phyloP scores from a whole-genome alignment of 2,113 vertebrate species.

The Macquaria australasica region DNA sequence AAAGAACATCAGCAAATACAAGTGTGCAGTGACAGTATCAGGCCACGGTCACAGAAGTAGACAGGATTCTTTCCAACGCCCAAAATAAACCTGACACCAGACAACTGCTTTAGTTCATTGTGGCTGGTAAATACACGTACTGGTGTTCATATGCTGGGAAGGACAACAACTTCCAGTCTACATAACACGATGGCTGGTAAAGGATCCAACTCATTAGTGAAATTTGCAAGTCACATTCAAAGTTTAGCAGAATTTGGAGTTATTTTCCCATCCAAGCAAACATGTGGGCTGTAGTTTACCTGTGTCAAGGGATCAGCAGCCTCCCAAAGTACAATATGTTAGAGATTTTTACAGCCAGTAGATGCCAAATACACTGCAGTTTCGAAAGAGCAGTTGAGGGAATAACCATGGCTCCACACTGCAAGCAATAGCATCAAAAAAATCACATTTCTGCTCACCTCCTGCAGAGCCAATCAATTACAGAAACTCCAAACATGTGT shows the following conservation, averaged over 20 bases:
- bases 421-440: constrained; percentile 11
- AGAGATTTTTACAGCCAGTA: neutral
- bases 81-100: constrained; percentile 73
- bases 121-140: constrained; percentile 46
- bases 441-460: constrained; percentile 2
- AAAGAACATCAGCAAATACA: constrained; percentile 49
- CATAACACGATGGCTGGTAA: neutral
- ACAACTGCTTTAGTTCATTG: constrained; percentile 67
- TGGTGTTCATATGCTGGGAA: constrained; percentile 20
- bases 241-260: neutral
- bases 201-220: constrained; percentile 16
- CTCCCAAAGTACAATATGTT: neutral
- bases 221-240: neutral
- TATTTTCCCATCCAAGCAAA: neutral
- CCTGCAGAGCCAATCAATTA: constrained; percentile 40
- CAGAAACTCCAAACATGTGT: constrained; percentile 26
- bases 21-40: constrained; percentile 64
- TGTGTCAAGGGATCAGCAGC: neutral
- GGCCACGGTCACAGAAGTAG: constrained; percentile 69
- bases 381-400: neutral
- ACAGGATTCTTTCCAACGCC: constrained; percentile 75
- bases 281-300: neutral
- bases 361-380: constrained; percentile 5
- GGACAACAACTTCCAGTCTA: constrained; percentile 41
- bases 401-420: constrained; percentile 8